A percentile compares a stretch with the other conserved stretches of the same genome.
Evolutionary conservation across 2,113 vertebrate genomes (phyloP).

Genomic region (Ochotona princeps): DNA sequence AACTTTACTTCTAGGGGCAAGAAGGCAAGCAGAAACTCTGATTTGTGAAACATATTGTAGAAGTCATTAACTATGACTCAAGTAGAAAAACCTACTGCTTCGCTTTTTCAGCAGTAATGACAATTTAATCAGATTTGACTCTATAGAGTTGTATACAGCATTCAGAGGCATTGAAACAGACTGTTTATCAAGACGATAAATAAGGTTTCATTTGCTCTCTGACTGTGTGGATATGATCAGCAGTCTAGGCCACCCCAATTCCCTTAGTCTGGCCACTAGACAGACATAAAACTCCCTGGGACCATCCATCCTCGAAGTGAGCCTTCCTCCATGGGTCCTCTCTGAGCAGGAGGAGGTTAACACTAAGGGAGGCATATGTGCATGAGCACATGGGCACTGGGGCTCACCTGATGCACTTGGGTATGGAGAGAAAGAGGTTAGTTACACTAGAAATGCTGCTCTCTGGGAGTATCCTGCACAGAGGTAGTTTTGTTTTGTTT

Average conservation of each 20-base stretch:
- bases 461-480: not conserved
- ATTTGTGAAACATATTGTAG: constrained; percentile 83
- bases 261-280: constrained; percentile 87
- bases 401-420: not conserved
- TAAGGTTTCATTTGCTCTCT: constrained; percentile 85
- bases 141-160: constrained; percentile 80
- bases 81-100: constrained; percentile 84
- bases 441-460: constrained; percentile 55
- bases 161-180: constrained; percentile 83
- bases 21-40: constrained; percentile 78
- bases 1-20: constrained; percentile 78
- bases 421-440: not conserved
- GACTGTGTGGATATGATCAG: constrained; percentile 84
- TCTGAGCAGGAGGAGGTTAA: constrained; percentile 70
- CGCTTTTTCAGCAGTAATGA: constrained; percentile 86
- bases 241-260: constrained; percentile 85
- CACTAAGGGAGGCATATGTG: constrained; percentile 76
- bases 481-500: constrained; percentile 9
- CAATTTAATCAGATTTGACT: constrained; percentile 89
- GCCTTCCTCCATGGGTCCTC: constrained; percentile 83
- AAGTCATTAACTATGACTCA: constrained; percentile 86
- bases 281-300: constrained; percentile 85
- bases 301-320: constrained; percentile 89
- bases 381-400: constrained; percentile 71
- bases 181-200: constrained; percentile 90